Percentiles rank a stretch among this genome's conserved stretches.
These are phyloP conservation scores for Colius striatus DNA, from an alignment of 2,113 vertebrate species.

Conservation along the genomic window DNA sequence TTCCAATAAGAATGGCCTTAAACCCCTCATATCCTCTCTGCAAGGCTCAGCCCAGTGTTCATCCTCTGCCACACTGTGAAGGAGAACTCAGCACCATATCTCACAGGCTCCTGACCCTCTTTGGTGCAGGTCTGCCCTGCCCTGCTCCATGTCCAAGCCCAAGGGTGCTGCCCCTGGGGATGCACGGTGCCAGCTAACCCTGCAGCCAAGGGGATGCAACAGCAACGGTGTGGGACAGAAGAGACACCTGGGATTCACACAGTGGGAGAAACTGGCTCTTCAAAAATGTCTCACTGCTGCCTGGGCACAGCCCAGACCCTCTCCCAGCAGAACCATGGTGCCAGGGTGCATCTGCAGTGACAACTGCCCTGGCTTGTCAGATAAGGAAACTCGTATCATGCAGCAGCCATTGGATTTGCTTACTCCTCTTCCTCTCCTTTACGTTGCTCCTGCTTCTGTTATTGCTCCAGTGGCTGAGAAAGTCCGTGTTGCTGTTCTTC, in stretches of 20 bases:
- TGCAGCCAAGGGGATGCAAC: not conserved
- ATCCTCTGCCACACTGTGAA: accelerated
- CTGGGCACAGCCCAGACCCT: not conserved
- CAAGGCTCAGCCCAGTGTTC: not conserved
- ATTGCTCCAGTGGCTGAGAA: accelerated
- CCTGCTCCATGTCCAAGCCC: not conserved
- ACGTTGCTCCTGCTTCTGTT: accelerated
- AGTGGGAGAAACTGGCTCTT: accelerated
- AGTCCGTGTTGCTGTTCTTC: accelerated
- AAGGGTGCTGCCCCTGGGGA: not conserved
- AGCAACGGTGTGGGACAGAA: not conserved
- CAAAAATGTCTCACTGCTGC: accelerated
- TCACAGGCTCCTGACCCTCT: not conserved
- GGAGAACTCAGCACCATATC: accelerated
- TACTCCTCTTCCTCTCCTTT: not conserved
- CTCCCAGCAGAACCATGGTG: accelerated
- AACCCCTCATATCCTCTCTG: not conserved
- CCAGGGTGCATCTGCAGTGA: too few relatives aligned
- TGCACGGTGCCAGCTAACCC: not conserved
- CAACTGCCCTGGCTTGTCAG: too few relatives aligned
- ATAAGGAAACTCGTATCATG: accelerated
- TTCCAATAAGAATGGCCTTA: not conserved
- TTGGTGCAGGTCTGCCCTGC: too few relatives aligned
- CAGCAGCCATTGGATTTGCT: accelerated
- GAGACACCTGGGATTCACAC: accelerated